Conservation (phyloP, 2,888 invertebrate genomes). For the Idaea biselata region DNA sequence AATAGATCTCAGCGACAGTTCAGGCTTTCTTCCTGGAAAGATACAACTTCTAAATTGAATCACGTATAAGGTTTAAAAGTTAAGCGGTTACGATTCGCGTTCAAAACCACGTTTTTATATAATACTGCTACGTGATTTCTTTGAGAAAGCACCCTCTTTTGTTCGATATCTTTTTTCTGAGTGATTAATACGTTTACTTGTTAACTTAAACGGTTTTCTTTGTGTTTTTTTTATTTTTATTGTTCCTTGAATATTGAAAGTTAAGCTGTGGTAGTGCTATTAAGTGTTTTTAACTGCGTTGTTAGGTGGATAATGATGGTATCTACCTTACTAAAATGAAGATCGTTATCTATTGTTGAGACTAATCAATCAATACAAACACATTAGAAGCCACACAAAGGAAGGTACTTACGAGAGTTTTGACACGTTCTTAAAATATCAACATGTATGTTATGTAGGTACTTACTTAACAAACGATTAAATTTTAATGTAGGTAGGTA, state of each 20-base stretch:
- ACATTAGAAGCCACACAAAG: no score
- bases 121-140: constrained; percentile 67
- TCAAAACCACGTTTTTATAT: constrained; percentile 70
- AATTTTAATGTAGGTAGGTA: no score
- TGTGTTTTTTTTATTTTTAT: constrained; percentile 39
- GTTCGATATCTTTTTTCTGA: constrained; percentile 56
- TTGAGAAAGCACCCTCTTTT: constrained; percentile 56
- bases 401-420: no score
- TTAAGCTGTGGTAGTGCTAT: background rate
- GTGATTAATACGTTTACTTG: constrained; percentile 61
- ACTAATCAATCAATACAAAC: no score
- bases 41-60: constrained; percentile 77
- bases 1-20: constrained; percentile 67
- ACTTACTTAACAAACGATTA: no score
- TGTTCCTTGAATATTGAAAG: constrained; percentile 14
- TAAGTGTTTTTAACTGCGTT: background rate
- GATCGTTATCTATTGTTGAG: no score
- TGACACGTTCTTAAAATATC: no score
- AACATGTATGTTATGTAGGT: no score
- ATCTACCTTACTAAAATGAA: background rate
- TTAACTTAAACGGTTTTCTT: constrained; percentile 52
- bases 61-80: constrained; percentile 79
- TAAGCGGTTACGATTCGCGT: constrained; percentile 74
- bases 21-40: constrained; percentile 52
- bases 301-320: background rate